Conservation (phyloP, 2,888 invertebrate species). For the Tholera decimalis region DNA sequence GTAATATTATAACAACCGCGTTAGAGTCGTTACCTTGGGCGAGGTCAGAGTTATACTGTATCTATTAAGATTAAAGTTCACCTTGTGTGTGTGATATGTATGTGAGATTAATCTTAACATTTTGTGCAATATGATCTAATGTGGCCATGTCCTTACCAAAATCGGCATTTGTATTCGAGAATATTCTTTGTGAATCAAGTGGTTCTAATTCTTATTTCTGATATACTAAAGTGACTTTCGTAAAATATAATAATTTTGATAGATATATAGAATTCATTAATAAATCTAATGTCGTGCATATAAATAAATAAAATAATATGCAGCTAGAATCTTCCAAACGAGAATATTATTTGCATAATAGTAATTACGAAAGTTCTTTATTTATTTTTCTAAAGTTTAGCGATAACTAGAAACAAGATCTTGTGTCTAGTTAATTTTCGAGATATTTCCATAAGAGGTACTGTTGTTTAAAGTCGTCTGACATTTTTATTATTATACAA, state of each 20-base stretch:
- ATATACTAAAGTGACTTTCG: not conserved
- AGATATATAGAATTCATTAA: no score
- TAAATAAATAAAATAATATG: not conserved
- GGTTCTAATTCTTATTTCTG: not conserved
- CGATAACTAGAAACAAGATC: not conserved
- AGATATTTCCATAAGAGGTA: not conserved
- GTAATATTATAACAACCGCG: conserved; percentile 1
- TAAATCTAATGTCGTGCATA: not conserved
- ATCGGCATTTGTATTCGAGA: not conserved
- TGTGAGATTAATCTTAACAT: not conserved
- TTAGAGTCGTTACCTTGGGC: conserved; percentile 6
- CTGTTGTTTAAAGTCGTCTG: not conserved
- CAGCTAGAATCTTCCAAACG: not conserved
- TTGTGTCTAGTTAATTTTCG: not conserved
- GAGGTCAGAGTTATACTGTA: conserved; percentile 15
- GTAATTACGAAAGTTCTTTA: not conserved
- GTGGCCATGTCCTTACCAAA: conserved; percentile 16
- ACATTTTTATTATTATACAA: not conserved
- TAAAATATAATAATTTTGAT: no score
- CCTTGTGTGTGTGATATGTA: conserved; percentile 25
- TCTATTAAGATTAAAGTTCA: conserved; percentile 9
- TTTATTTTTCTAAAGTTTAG: not conserved
- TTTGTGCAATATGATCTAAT: not conserved
- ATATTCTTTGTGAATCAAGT: not conserved
- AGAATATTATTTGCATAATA: not conserved